Base-by-base conservation (phyloP, 2,797 vertebrate species). In the Ctenosaura bakeri region DNA sequence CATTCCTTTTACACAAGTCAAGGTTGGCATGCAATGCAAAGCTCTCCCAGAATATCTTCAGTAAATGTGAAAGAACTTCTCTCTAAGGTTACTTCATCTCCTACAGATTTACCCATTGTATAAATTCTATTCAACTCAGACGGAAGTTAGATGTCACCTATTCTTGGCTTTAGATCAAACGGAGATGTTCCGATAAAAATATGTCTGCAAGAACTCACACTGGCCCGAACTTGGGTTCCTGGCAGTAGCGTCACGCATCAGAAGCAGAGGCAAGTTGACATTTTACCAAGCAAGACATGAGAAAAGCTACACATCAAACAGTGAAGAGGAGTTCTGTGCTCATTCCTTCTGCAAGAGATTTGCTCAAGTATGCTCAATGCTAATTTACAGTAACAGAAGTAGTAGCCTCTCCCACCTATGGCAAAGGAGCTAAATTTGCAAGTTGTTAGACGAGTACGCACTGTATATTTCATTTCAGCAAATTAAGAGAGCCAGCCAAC, bases 321-420 rank as follows among this genome's bases (percentile, higher is more conserved):
- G 64, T 14, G 29, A 69, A 62, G 78, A 46, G 66, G n/a, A 73
- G 74, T 22, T 9, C 0, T 10, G 73, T 4, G 54, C 85, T 90
- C 6, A 80, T 87, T 90, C 91, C 50, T 93, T 93, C 88, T 80
- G 85, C 90, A 52, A 71, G 69, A 87, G 88, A 1, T 50, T 92
- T 62, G 29, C 69, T 87, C 69, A 56, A 66, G 54, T 13, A 66
- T 38, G 69, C 90, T 80, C 59, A 89, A 89, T 29, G 88, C n/a
- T 38, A 38, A 77, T 92, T 86, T 88, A 90, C 64, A 8, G 88
- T 80, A 88, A 85, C 66, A 76, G 35, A 88, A 91, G 59, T 89
- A 91, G 92, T 90, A 94, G 79, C 90, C 22, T 56, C 71, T n/a
- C 84, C 87, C 88, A 66, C 88, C 91, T 89, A 93, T 85, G 56